Percentiles rank a stretch among this genome's conserved stretches.
These are phyloP conservation scores for Copidosoma aretas DNA, from an alignment of 2,888 invertebrate genomes.

Conservation along the genomic window DNA sequence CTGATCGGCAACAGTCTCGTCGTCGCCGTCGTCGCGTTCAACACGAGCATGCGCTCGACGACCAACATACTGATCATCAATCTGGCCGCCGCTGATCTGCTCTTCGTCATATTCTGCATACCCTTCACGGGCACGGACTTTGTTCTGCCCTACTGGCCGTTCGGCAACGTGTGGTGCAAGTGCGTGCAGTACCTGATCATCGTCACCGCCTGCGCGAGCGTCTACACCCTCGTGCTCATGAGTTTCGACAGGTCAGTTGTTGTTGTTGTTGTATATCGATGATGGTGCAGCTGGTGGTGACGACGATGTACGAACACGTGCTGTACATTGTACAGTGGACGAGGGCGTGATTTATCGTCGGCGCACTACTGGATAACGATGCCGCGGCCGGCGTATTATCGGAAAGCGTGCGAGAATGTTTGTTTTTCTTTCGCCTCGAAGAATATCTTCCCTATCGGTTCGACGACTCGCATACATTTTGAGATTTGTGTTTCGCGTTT, in stretches of 20 bases:
- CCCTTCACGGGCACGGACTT: constrained; percentile 93
- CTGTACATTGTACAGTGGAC: no score
- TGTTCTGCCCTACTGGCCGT: constrained; percentile 87
- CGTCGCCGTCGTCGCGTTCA: constrained; percentile 85
- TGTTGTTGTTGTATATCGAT: not conserved
- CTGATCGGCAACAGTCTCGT: constrained; percentile 88
- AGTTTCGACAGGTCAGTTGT: constrained; percentile 74
- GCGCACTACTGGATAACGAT: no score
- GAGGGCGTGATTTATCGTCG: no score
- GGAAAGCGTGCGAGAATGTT: no score
- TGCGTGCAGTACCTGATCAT: constrained; percentile 90
- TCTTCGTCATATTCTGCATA: constrained; percentile 92
- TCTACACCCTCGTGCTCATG: constrained; percentile 93
- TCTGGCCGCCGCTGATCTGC: constrained; percentile 86
- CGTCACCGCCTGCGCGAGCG: constrained; percentile 91
- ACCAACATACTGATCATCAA: constrained; percentile 92
- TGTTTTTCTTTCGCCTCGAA: no score
- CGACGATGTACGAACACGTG: no score
- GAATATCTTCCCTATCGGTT: no score
- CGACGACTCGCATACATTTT: no score
- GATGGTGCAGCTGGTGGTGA: not conserved
- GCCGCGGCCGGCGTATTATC: no score
- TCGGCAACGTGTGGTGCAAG: constrained; percentile 89
- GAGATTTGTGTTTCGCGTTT: no score
- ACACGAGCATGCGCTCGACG: constrained; percentile 91